phyloP scores from a whole-genome alignment of 2,113 vertebrate genomes.

The Sylvicapra grimmia region DNA sequence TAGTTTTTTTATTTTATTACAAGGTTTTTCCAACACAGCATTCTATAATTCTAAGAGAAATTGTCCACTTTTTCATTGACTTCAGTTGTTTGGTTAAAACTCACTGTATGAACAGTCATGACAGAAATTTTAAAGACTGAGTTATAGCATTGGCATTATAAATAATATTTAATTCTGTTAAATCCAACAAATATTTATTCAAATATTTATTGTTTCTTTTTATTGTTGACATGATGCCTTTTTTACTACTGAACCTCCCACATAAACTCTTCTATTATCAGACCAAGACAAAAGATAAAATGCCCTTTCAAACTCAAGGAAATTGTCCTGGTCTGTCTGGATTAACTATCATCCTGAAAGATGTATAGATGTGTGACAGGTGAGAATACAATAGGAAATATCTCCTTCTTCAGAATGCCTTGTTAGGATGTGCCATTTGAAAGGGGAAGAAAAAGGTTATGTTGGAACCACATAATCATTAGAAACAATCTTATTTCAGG shows the following conservation, averaged over 20 bases:
- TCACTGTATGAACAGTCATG: neutral
- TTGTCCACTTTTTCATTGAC: neutral
- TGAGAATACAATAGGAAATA: neutral
- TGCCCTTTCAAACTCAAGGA: neutral
- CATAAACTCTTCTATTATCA: neutral
- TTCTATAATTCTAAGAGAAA: neutral
- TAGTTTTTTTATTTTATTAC: neutral
- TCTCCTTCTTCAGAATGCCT: neutral
- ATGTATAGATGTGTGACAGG: neutral
- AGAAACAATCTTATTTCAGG: neutral
- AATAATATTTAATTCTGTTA: constrained; percentile 1
- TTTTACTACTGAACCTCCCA: neutral
- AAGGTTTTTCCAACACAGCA: neutral
- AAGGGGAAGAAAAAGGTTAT: constrained; percentile 22
- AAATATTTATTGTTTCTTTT: neutral
- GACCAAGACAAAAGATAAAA: constrained; percentile 1
- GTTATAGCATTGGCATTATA: neutral
- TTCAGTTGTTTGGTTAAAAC: neutral
- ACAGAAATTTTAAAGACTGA: neutral
- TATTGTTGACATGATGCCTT: neutral
- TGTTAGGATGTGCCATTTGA: neutral
- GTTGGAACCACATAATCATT: neutral
- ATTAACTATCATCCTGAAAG: neutral
- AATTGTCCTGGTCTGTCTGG: neutral
- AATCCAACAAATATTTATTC: neutral